phyloP scores from a whole-genome alignment of 23 tunicate genomes.

The Trididemnum miniatum region DNA sequence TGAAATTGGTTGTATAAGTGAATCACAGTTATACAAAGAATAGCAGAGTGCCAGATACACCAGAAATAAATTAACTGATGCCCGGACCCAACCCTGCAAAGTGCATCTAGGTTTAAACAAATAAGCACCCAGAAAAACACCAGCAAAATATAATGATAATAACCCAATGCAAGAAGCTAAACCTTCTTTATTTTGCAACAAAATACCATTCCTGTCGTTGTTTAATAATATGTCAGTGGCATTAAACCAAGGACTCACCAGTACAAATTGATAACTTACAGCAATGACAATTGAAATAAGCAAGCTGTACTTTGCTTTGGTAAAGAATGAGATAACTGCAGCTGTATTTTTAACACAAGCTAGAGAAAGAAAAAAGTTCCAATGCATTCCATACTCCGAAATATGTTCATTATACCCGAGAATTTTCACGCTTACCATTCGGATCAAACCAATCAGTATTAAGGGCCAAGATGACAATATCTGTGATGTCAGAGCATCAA shows the following conservation, averaged over 20 bases:
- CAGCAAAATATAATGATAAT: slow-evolving; percentile 69
- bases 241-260: slow-evolving; percentile 19
- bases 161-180: slow-evolving; percentile 67
- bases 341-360: slow-evolving; percentile 68
- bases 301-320: slow-evolving; percentile 14
- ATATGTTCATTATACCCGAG: slow-evolving; percentile 85
- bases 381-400: slow-evolving; percentile 94
- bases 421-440: slow-evolving; percentile 48
- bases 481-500: slow-evolving; percentile 12
- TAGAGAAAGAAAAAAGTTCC: slow-evolving; percentile 93
- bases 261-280: slow-evolving; percentile 44
- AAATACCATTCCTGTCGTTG: slow-evolving; percentile 40
- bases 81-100: slow-evolving; percentile 43
- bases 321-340: slow-evolving; percentile 19
- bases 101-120: slow-evolving; percentile 52
- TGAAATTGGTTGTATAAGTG: slow-evolving; percentile 58
- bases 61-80: slow-evolving; percentile 12
- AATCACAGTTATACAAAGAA: not conserved
- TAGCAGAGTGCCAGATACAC: slow-evolving; percentile 15
- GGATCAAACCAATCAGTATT: slow-evolving; percentile 40
- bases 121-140: slow-evolving; percentile 56
- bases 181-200: slow-evolving; percentile 92
- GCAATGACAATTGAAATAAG: slow-evolving; percentile 18
- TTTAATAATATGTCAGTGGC: slow-evolving; percentile 35
- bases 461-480: slow-evolving; percentile 76